Evolutionary conservation across 1,140 invertebrate genomes (phyloP).

Genomic region (Penaeus chinensis): DNA sequence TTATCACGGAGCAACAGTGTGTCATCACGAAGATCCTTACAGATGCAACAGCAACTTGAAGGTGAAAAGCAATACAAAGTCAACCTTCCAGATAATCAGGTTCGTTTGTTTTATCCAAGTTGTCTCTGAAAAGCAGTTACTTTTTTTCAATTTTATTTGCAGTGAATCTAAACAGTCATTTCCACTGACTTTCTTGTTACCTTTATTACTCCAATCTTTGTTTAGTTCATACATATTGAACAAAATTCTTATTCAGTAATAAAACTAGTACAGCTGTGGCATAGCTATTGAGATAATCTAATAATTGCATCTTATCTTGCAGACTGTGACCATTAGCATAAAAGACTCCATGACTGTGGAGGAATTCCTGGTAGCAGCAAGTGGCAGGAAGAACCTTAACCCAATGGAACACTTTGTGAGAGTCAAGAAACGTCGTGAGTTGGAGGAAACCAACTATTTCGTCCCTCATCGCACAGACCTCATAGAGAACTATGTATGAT

Average conservation of each 20-base stretch:
- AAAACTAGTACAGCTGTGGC: not conserved
- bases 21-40: constrained; percentile 70
- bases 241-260: not conserved
- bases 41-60: constrained; percentile 82
- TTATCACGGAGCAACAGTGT: constrained; percentile 89
- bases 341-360: constrained; percentile 93
- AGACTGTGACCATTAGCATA: constrained; percentile 84
- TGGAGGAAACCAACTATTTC: constrained; percentile 96
- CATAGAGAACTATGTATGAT: constrained; percentile 93
- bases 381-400: constrained; percentile 88
- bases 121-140: not conserved
- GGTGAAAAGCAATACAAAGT: constrained; percentile 88
- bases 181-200: too few species aligned
- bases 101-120: constrained; percentile 66
- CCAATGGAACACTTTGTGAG: constrained; percentile 95
- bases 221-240: not conserved
- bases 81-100: constrained; percentile 87
- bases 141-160: not conserved
- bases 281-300: not conserved
- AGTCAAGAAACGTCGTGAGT: constrained; percentile 92
- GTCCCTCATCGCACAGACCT: constrained; percentile 90
- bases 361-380: constrained; percentile 92
- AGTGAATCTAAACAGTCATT: not conserved
- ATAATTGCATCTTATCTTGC: constrained; percentile 44
- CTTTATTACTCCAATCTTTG: too few species aligned